phyloP scores from a whole-genome alignment of 2,797 vertebrate species.

The Pseudochirops cupreus region DNA sequence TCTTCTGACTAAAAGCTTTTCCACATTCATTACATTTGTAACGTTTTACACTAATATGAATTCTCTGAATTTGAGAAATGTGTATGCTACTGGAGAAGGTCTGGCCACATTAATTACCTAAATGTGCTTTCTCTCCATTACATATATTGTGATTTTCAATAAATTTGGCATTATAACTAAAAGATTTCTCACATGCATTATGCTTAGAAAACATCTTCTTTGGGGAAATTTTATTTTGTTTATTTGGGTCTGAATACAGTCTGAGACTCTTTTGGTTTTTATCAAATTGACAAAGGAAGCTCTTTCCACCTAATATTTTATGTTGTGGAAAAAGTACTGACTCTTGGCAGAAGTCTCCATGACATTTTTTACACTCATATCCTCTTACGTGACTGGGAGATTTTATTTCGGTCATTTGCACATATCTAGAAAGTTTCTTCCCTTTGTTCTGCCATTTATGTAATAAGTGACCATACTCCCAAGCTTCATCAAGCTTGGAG shows the following conservation, averaged over 20 bases:
- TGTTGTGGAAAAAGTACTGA: no score
- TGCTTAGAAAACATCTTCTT: conserved; percentile 52
- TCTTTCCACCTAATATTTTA: no score
- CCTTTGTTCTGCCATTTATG: conserved; percentile 18
- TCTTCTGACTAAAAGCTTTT: conserved; percentile 61
- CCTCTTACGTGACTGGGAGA: background rate
- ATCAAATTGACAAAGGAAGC: no score
- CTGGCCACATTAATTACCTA: conserved; percentile 32
- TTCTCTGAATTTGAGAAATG: conserved; percentile 47
- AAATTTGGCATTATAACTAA: conserved; percentile 63
- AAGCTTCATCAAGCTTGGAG: conserved; percentile 34
- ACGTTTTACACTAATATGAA: conserved; percentile 54
- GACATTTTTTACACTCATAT: background rate
- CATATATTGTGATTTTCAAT: conserved; percentile 71
- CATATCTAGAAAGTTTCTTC: conserved; percentile 23
- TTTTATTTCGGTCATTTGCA: conserved; percentile 25
- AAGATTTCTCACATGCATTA: conserved; percentile 66
- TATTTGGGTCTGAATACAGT: conserved; percentile 7
- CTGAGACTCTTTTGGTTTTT: no score
- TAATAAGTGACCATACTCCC: conserved; percentile 27
- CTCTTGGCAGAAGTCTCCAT: no score
- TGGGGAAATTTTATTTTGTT: background rate
- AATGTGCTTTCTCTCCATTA: conserved; percentile 63
- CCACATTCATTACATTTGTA: conserved; percentile 53
- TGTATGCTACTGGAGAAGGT: conserved; percentile 25